Evolutionary conservation across 2,888 invertebrate genomes (phyloP), one percentile per base, ranked within the genome.

Genomic region (Tillus elongatus): DNA sequence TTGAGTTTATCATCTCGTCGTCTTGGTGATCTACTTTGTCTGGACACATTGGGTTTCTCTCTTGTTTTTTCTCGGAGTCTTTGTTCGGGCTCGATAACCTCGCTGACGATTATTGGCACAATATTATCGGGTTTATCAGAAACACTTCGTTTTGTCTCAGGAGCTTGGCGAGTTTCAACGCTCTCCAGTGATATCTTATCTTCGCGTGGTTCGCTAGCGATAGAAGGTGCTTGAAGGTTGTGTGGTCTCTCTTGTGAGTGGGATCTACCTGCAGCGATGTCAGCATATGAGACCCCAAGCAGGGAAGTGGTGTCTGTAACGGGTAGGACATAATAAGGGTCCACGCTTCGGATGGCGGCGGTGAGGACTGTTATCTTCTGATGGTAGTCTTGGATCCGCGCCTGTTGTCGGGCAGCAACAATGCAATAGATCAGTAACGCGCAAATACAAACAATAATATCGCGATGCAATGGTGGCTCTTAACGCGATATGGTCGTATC

Each of bases 301-400:
- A 67, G 60, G 54, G 64, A 62, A 58, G 67, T 64, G 56, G 69
- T 67, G 52, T 70, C 67, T 42, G 65, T 65, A 45, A 67, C 63
- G 50, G 62, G 61, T 40, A 66, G 67, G 63, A 73, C 69, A 69
- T 68, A 73, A 72, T 79, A 75, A 57, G 86, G 83, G 73, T 87
- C 87, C 74, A 81, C 68, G 64, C 73, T 74, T 70, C 76, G 77
- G 68, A 82, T 79, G 65, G 75, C 71, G 67, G 74, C 73, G 64
- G 75, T 74, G 70, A 83, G 74, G 66, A 73, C 73, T 72, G 77
- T 75, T 71, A 80, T 79, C 68, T 76, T 78, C 68, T 76, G 76
- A 70, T 72, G 72, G 70, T 68, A 72, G 70, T 73, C 74, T 66
- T 76, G 77, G 67, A 75, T 70, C 27, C 29, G 19, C 28, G 36